A percentile compares a stretch with the other conserved stretches of the same genome.
phyloP scores from a whole-genome alignment of 1,140 invertebrate genomes.

The Ceratosolen solmsi region DNA sequence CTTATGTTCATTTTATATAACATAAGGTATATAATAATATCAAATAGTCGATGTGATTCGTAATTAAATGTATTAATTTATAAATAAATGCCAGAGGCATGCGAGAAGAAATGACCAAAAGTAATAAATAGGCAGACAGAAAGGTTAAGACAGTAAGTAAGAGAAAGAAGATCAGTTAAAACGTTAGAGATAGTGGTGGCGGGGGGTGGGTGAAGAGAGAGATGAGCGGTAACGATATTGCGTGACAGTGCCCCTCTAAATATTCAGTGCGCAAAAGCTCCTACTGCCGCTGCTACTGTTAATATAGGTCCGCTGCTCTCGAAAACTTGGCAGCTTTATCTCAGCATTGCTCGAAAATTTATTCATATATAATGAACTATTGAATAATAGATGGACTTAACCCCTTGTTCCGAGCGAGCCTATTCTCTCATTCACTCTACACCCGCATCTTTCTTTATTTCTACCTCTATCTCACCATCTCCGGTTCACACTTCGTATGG shows the following conservation, averaged over 20 bases:
- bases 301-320: constrained; percentile 59
- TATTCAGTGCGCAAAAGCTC: constrained; percentile 65
- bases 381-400: constrained; percentile 73
- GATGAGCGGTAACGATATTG: constrained; percentile 73
- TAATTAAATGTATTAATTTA: constrained; percentile 62
- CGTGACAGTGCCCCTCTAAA: constrained; percentile 73
- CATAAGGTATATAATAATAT: not conserved
- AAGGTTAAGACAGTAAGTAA: constrained; percentile 47
- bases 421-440: constrained; percentile 51
- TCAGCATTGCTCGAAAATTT: constrained; percentile 75
- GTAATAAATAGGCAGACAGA: too few relatives aligned
- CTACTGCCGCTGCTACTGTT: not conserved
- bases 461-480: not conserved
- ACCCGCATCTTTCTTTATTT: not conserved
- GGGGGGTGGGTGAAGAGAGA: constrained; percentile 65
- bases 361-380: constrained; percentile 74
- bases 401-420: constrained; percentile 72
- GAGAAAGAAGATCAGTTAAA: constrained; percentile 56
- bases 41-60: constrained; percentile 57
- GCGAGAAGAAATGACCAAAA: constrained; percentile 47
- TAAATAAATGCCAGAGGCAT: constrained; percentile 57
- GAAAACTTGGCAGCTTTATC: constrained; percentile 75
- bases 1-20: not conserved
- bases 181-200: constrained; percentile 49
- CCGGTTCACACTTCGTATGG: not conserved